Base-by-base conservation (phyloP, 1,140 invertebrate genomes). In the Drosophila auraria region DNA sequence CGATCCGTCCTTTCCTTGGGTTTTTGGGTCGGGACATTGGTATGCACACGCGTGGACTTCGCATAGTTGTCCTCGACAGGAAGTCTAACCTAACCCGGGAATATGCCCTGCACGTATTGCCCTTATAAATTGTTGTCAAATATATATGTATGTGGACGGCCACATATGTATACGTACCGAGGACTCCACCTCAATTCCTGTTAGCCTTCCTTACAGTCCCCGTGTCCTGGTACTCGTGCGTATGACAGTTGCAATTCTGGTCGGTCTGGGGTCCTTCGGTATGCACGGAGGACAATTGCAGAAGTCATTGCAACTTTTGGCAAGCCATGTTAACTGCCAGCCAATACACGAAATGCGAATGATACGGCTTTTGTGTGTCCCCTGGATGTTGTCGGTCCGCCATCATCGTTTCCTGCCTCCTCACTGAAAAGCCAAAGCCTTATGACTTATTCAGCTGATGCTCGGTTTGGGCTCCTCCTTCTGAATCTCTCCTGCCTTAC, bases 41-140 rank as follows among this genome's bases (percentile, higher is more conserved):
- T 87, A 89, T 87, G 83, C 84, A 87, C 83, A 87, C 83, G 83
- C 84, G 83, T 89, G 84, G 80, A 83, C 83, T 64, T 87, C 84
- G 77, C 72, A 89, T 87, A 87, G 83, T 87, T 87, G 76, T 87
- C 80, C 84, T 89, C 84, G 81, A 75, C 84, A 87, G 84, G 83
- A 89, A 89, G 84, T 89, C 81, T 89, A 74, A 74, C 71, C 71
- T 78, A 78, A 20, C 73, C 73, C 64, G 54, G 73, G 77, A 78
- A 87, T 89, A 89, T 87, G 83, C 83, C 83, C 77, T 87, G 83
- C 83, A 87, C 83, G 83, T 89, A 87, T 83, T 87, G 80, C 78
- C 83, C 83, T 87, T 87, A 83, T 87, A 87, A 87, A 89, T 87
- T 87, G 84, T 87, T 89, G 77, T 77, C 83, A 80, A 83, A 87